Evolutionary conservation across 2,113 vertebrate species (phyloP), one percentile per base, ranked within the genome.

Genomic region (Anolis sagrei): DNA sequence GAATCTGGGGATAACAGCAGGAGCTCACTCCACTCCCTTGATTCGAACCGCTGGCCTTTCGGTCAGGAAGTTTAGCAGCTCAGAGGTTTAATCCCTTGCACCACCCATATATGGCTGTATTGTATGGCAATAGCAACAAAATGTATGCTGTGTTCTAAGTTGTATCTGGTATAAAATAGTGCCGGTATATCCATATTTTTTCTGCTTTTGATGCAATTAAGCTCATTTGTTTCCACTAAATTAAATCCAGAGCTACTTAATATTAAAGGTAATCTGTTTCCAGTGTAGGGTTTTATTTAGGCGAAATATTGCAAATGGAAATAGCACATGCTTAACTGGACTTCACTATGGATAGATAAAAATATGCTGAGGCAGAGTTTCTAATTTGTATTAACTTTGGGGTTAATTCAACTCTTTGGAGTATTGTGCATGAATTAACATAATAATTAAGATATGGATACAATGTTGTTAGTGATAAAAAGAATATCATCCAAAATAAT

Each of bases 401-500:
- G 54, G 83, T 87, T 89, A 44, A 86, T 88, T 89, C 73, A 91
- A 93, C 92, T 92, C 84, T 89, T 79, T 69, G 89, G 84, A 86
- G 89, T 61, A 72, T 70, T 79, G 5, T 88, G 61, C 72, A 90
- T 93, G 81, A 89, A 95, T 94, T 94, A 95, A 88, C 90, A 92
- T 92, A 92, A 92, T 94, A 94, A 95, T 95, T 95, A 94, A 94
- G 89, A 29, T 88, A 86, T 93, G 87, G 94, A 81, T 44, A 74
- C 76, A 83, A 85, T 93, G 89, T 89, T 91, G 48, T 93, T 93
- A 93, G 90, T 93, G 90, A 93, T 58, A 83, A 68, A 86, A 91
- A 85, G 68, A 89, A 58, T 58, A 58, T 58, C 54, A 58, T 58
- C 54, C 54, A 58, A 14, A 18, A 58, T 11, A 58, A 58, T 58